Base-by-base conservation (phyloP, 2,797 vertebrate species). In the Emys orbicularis region DNA sequence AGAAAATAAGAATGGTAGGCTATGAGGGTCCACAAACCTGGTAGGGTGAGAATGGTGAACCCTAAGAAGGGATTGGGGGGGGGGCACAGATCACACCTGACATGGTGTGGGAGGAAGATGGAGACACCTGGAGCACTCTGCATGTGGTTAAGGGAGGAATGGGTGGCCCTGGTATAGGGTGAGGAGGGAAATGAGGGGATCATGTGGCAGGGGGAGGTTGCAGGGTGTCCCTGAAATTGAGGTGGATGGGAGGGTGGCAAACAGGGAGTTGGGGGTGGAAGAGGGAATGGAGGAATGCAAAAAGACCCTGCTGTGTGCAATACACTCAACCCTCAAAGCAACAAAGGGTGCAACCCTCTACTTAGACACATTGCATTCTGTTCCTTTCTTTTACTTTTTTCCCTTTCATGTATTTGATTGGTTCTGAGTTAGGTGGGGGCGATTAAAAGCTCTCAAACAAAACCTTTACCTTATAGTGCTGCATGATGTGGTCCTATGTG, bases 401-500 rank as follows among this genome's bases (percentile, higher is more conserved):
- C 49, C 77, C 54, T 19, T 90, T 92, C 44, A 79, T 37, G 87
- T 53, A 87, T 57, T 52, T 90, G 53, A 59, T 81, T 74, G 25
- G 16, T 34, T 47, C 18, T 94, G 19, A 53, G 7, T 53, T 53
- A 19, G 19, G 57, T 52, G 79, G 89, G 89, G 83, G 91, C 83
- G 50, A 50, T 7, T 16, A 88, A 83, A 94, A 82, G 81, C 81
- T 92, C 23, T 9, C 65, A 79, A 88, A 80, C 37, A 53, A 81
- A 93, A 86, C 65, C 41, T 77, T 94, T 95, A 95, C 91, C 87
- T 96, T 96, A 88, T 92, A 94, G 77, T 94, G 57, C 90, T 83
- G 88, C 86, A 72, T 94, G 94, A 97, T 93, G 57, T 93, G 86
- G 97, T 94, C 18, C 25, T 93, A 94, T 1, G 1, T 84, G 96